Base-by-base conservation (phyloP, 2,797 vertebrate species). In the Tenualosa ilisha region DNA sequence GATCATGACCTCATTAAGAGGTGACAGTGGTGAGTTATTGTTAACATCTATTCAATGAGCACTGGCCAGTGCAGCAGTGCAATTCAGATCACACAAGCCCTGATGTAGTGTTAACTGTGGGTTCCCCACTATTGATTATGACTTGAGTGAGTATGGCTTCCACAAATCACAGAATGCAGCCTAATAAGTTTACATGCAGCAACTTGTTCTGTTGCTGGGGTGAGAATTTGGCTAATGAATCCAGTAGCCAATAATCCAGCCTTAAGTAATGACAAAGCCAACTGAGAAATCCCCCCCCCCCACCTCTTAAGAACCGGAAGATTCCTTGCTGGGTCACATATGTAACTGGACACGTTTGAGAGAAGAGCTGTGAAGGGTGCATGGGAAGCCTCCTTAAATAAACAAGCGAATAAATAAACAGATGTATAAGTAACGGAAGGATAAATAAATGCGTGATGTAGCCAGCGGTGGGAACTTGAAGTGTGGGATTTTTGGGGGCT, bases 401-500 rank as follows among this genome's bases (percentile, higher is more conserved):
- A 88, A 94, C 91, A 89, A 88, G 22, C 82, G 68, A 86, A 93
- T 91, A 95, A 94, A 95, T 92, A 95, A 94, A 94, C 89, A 91
- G 85, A 92, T 84, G 88, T 91, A 83, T 84, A 92, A 93, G 90
- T 89, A 91, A 89, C 56, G 84, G 88, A 88, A 0, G 85, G 88
- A 90, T 92, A 94, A 95, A 95, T 94, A 95, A 94, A 94, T 92
- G 12, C 85, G 91, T 92, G 87, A 88, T 84, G 85, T 88, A 92
- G 89, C 86, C 88, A 86, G 86, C 15, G 86, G 90, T 95, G 95
- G 95, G 94, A 96, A 95, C 93, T 91, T 89, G 91, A 92, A 89
- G 94, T 92, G 87, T 68, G 86, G 92, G 93, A 87, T 85, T 91
- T 91, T 92, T 89, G 79, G 61, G 50, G 17, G 37, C 37, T 37